Evolutionary conservation across 2,113 vertebrate genomes (phyloP), one percentile per base, ranked within the genome.

Genomic region (Carlito syrichta): DNA sequence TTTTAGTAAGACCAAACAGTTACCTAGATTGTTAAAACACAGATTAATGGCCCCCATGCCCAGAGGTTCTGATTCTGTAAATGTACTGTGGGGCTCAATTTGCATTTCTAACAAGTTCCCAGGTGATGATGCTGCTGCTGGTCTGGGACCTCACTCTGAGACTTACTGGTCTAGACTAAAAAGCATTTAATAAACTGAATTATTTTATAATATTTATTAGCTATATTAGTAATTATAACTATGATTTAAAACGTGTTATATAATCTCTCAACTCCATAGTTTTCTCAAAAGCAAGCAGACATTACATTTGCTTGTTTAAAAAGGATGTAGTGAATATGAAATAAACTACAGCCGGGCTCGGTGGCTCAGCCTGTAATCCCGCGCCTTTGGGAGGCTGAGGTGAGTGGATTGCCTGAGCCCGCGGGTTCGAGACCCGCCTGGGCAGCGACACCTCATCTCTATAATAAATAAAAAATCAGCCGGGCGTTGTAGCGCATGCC

Each of bases 141-240:
- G 25, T 81, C 63, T 90, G 8, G 58, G 45, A 45, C 27, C 30
- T 87, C 38, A 60, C n/a, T 89, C 77, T 40, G 66, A 85, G 32
- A 88, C 83, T 88, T 82, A 90, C 43, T 93, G 35, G 14, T 84
- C 45, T 94, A 83, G 48, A 89, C 50, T 82, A 52, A 89, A 96
- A 85, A 30, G 23, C 62, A n/a, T 58, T 91, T 77, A 94, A 89
- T 48, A 4, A 19, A 32, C 69, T 95, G 13, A 90, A 81, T 96
- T 83, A n/a, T 71, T 68, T 86, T 73, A 77, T 91, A 94, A 78
- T 94, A 84, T 81, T 84, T 94, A 84, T 81, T 84, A 81, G 6
- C 30, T 94, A 23, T 60, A n/a, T 23, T 94, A 4, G 83, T 84
- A 25, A 38, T 76, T 83, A 76, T 43, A 79, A 69, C 4, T 60